These are phyloP conservation scores for Arenaria interpres DNA, from an alignment of 2,113 vertebrate species.

Conservation along the genomic window DNA sequence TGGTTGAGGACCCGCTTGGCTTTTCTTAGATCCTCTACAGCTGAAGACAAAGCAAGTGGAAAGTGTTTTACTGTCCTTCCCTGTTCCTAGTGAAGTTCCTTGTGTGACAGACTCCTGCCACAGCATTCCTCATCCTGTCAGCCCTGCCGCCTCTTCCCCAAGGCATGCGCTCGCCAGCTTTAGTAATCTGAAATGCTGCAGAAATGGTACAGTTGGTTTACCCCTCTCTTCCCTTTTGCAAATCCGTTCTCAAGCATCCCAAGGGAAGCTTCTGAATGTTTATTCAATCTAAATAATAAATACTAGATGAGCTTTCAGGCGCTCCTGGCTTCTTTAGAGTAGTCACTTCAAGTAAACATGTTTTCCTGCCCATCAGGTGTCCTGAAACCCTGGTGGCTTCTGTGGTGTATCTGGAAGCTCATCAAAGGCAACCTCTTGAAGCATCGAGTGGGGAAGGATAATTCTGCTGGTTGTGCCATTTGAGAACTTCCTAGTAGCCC, in stretches of 20 bases:
- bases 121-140: neutral
- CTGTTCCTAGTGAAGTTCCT: neutral
- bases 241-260: neutral
- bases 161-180: neutral
- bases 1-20: fast-evolving
- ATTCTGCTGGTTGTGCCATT: neutral
- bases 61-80: neutral
- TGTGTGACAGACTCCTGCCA: neutral
- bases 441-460: neutral
- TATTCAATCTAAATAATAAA: neutral
- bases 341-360: neutral
- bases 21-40: neutral
- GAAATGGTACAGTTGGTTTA: neutral
- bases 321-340: neutral
- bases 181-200: neutral
- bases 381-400: neutral
- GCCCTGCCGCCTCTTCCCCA: neutral
- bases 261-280: neutral
- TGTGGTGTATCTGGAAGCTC: neutral
- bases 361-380: neutral
- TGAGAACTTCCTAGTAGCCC: neutral
- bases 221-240: neutral
- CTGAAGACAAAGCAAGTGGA: neutral
- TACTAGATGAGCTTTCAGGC: neutral
- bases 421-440: neutral